phyloP scores from a whole-genome alignment of 2,797 vertebrate species.

The Pyrocephalus nanus region DNA sequence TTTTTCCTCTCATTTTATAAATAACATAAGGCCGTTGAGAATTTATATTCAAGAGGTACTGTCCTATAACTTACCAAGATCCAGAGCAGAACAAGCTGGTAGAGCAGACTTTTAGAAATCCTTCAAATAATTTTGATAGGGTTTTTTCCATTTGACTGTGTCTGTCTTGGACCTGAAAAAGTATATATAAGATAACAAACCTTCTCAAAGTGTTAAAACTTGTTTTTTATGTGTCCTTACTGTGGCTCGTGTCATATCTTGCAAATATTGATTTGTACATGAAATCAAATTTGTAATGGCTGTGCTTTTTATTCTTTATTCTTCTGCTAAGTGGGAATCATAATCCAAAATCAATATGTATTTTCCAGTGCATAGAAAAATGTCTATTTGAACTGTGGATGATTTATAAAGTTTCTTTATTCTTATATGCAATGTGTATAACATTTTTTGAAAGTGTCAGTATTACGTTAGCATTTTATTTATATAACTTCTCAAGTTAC shows the following conservation, averaged over 20 bases:
- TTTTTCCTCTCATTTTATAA: not conserved
- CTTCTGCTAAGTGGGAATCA: constrained; percentile 26
- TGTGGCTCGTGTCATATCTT: not conserved
- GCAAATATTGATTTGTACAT: constrained; percentile 16
- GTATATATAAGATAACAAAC: not conserved
- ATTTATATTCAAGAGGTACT: not conserved
- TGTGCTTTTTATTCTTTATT: not conserved
- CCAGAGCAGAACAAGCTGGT: not conserved
- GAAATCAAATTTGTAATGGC: constrained; percentile 1
- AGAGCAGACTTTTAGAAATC: not conserved
- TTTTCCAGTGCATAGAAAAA: constrained; percentile 9
- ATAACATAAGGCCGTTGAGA: not conserved
- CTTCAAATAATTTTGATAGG: not conserved
- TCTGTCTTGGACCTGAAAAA: not conserved
- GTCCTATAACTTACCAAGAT: not conserved
- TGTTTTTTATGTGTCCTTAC: not conserved
- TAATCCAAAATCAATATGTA: constrained; percentile 51
- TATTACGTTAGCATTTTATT: not conserved
- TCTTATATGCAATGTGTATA: not conserved
- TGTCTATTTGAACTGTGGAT: not conserved
- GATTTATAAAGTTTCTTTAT: not conserved
- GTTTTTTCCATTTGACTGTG: not conserved
- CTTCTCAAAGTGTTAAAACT: not conserved
- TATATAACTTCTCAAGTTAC: not conserved
- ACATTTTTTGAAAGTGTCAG: not conserved